Base-by-base conservation (phyloP, 2,113 vertebrate species). In the Microcebus ravelobensis region DNA sequence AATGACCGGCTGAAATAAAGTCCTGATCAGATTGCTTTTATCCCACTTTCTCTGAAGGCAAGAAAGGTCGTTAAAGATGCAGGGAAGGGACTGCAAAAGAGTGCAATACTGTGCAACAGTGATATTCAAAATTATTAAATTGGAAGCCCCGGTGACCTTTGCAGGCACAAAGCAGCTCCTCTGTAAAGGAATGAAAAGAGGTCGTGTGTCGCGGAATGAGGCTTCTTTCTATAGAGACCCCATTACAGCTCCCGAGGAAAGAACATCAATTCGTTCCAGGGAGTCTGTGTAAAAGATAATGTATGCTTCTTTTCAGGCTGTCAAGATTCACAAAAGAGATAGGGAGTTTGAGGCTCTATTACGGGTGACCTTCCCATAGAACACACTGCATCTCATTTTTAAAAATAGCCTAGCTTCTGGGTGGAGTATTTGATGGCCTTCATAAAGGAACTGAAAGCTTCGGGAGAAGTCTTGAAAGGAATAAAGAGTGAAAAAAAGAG, bases 281-380 rank as follows among this genome's bases (percentile, higher is more conserved):
- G 96, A 91, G 96, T 88, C 94, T 11, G 29, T 96, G 94, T 96
- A 87, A 96, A 92, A 97, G 87, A 97, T 94, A 98, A 98, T 79
- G 48, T 55, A 96, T 91, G 97, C 85, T 98, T 98, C 80, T 59
- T 96, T 97, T 96, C 61, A 96, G 96, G 88, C 94, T 98, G 93
- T 91, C 94, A 98, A 97, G 95, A 98, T 93, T 97, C 97, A 97
- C 93, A 45, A 45, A 96, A 89, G 91, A 97, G 94, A 97, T 83
- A 96, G 88, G 83, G 95, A 95, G 96, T 97, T 93, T 89, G 94
- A 98, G 96, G 87, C 84, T 97, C 97, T 97, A 97, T 97, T 98
- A 98, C 90, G 71, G 91, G 93, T 97, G 98, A 98, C 97, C 98
- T 98, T 97, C 96, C 96, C 68, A 95, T 31, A 93, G 94, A 97